These are phyloP conservation scores for cat (Felis catus) DNA, from an alignment of 2,113 vertebrate species.

Conservation along the genomic window F.catus_Fca126_mat1.0 CM031420.1:148259501-148260000, in stretches of 20 bases:
- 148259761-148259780: neutral
- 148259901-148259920: neutral
- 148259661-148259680: neutral
- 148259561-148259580: neutral
- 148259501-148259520: neutral
- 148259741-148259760: neutral
- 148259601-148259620: neutral
- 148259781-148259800: neutral
- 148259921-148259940: neutral
- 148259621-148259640: neutral
- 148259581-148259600: neutral
- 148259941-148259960: neutral
- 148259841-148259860: rapidly evolving
- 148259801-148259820: neutral
- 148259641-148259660: neutral
- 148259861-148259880: rapidly evolving
- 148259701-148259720: neutral
- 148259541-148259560: rapidly evolving
- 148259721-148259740: neutral
- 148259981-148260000: neutral
- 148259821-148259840: neutral
- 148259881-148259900: neutral
- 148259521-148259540: neutral
- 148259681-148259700: neutral
- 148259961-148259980: neutral